phyloP scores from a whole-genome alignment of 2,797 vertebrate genomes.

The Bradypodion pumilum region DNA sequence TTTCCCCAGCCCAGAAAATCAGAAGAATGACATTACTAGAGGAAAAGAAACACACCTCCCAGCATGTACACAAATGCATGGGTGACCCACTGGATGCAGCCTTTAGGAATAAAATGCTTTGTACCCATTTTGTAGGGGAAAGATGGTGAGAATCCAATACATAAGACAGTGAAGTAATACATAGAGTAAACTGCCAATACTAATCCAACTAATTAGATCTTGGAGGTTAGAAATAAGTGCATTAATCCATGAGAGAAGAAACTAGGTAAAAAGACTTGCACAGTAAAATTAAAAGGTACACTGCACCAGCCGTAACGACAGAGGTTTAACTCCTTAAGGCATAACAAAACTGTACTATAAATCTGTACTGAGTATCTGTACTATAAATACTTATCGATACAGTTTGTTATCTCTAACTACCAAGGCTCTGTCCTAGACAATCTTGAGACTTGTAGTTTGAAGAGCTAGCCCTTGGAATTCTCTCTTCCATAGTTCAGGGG shows the following conservation, averaged over 20 bases:
- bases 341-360: neutral
- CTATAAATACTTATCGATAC: no score
- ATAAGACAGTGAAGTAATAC: neutral
- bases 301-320: neutral
- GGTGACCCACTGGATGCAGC: no score
- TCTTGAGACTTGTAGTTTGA: no score
- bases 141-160: neutral
- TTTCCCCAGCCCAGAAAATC: neutral
- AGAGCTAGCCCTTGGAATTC: no score
- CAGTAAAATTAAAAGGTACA: neutral
- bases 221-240: neutral
- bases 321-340: neutral
- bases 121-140: neutral
- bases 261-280: neutral
- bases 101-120: no score
- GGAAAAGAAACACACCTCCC: no score
- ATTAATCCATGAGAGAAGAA: neutral
- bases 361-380: no score
- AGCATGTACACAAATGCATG: neutral
- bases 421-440: no score
- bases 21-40: no score
- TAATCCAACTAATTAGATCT: neutral
- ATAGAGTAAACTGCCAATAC: neutral
- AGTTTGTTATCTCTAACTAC: no score
- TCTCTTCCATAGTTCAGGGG: no score